Conservation (phyloP, 2,888 invertebrate species). For the Steinernema hermaphroditum region DNA sequence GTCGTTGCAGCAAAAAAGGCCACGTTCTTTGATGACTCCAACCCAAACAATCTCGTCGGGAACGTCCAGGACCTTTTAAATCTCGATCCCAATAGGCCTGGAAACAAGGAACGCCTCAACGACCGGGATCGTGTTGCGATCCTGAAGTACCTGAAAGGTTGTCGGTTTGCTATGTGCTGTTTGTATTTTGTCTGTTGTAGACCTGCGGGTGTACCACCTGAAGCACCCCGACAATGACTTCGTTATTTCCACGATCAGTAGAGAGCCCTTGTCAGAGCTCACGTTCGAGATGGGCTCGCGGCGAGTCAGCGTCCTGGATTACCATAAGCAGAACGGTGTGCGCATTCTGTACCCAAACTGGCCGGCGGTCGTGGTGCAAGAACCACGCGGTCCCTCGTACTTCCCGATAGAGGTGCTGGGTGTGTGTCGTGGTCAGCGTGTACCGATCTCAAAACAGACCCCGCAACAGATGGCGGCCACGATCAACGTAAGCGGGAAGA, state of each 20-base stretch:
- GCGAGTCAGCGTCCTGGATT: not conserved
- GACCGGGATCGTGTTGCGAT: not conserved
- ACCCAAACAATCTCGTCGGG: not conserved
- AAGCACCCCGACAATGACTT: not conserved
- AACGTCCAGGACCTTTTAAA: not conserved
- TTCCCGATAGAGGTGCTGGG: slow-evolving; percentile 5
- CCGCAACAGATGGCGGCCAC: not conserved
- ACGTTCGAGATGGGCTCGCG: not conserved
- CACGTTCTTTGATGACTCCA: not conserved
- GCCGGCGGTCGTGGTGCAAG: not conserved
- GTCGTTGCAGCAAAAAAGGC: not conserved
- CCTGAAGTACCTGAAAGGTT: not conserved
- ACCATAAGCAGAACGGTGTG: not conserved
- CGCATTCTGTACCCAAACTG: not conserved
- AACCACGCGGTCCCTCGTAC: not conserved
- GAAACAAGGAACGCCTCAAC: not conserved
- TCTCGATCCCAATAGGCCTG: not conserved
- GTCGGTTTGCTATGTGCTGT: too few species aligned
- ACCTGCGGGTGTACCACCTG: not conserved
- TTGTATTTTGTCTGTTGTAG: too few species aligned
- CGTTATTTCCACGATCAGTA: not conserved
- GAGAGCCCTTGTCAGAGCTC: not conserved
- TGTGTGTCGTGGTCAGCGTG: not conserved
- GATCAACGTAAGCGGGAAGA: not conserved
- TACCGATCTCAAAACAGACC: slow-evolving; percentile 6